These are phyloP conservation scores for Drosophila gunungcola DNA, from an alignment of 1,140 invertebrate species.

Conservation along the genomic window DNA sequence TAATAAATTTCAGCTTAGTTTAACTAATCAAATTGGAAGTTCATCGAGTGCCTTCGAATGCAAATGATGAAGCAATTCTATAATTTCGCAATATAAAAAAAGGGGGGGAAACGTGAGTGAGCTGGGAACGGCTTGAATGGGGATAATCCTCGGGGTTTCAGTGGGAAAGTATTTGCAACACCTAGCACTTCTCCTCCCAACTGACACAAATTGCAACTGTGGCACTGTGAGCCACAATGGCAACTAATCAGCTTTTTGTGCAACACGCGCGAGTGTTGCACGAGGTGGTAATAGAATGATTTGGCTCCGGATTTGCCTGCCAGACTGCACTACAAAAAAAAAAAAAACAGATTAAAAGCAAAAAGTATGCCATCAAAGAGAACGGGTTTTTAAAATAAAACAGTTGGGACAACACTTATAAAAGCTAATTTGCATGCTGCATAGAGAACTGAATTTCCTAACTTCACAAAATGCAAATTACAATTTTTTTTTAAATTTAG, in stretches of 20 bases:
- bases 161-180: constrained; percentile 30
- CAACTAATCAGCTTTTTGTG: constrained; percentile 77
- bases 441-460: too few species aligned
- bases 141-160: constrained; percentile 23
- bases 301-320: constrained; percentile 43
- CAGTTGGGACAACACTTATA: too few species aligned
- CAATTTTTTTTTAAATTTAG: too few species aligned
- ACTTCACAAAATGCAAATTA: too few species aligned
- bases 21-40: constrained; percentile 14
- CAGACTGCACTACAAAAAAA: constrained; percentile 1
- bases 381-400: too few species aligned
- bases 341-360: too few species aligned
- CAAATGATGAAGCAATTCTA: constrained; percentile 24
- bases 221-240: constrained; percentile 36
- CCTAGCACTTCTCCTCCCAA: constrained; percentile 9
- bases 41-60: constrained; percentile 34
- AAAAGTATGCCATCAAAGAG: too few species aligned
- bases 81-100: constrained; percentile 14
- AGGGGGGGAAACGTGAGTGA: constrained; percentile 18
- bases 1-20: constrained; percentile 20
- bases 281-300: constrained; percentile 71
- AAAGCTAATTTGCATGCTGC: too few species aligned
- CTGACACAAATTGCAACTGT: constrained; percentile 12
- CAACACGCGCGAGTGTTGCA: constrained; percentile 43
- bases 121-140: constrained; percentile 21